A percentile compares a stretch with the other conserved stretches of the same genome.
phyloP scores from a whole-genome alignment of 2,113 vertebrate genomes.

The Mus pahari region DNA sequence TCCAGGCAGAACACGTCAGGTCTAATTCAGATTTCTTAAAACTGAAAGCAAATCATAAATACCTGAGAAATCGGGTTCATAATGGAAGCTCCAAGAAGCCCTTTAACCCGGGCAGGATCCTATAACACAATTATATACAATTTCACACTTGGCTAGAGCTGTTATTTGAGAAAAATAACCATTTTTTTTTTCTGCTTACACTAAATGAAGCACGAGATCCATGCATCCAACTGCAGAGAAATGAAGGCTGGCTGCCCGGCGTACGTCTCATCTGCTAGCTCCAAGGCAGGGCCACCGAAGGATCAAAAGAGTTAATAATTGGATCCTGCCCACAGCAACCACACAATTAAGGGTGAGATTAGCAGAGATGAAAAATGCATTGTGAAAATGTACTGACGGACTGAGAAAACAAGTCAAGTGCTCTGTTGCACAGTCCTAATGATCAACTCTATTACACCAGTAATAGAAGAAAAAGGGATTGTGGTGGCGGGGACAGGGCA shows the following conservation, averaged over 20 bases:
- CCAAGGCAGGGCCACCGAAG: conserved; percentile 55
- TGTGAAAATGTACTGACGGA: conserved; percentile 76
- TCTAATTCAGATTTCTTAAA: conserved; percentile 68
- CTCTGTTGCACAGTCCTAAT: conserved; percentile 83
- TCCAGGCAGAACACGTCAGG: conserved; percentile 36
- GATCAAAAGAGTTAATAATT: conserved; percentile 82
- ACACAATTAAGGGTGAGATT: conserved; percentile 85
- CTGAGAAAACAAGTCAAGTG: conserved; percentile 82
- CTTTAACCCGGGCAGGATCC: conserved; percentile 77
- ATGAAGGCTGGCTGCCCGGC: neutral
- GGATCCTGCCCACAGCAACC: conserved; percentile 78
- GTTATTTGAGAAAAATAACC: conserved; percentile 73
- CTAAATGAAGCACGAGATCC: conserved; percentile 63
- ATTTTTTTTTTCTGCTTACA: conserved; percentile 71
- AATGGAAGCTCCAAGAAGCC: conserved; percentile 68
- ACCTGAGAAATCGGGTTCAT: conserved; percentile 76
- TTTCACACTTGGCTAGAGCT: conserved; percentile 75
- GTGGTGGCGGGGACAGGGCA: conserved; percentile 87
- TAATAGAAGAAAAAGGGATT: conserved; percentile 91
- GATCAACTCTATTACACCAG: conserved; percentile 86
- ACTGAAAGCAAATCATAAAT: conserved; percentile 69
- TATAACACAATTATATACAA: conserved; percentile 78
- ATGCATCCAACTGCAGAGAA: conserved; percentile 46
- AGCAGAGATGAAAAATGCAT: conserved; percentile 86
- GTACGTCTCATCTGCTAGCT: neutral